phyloP scores from a whole-genome alignment of 2,888 invertebrate species.

The Hemicrepidius hirtus region DNA sequence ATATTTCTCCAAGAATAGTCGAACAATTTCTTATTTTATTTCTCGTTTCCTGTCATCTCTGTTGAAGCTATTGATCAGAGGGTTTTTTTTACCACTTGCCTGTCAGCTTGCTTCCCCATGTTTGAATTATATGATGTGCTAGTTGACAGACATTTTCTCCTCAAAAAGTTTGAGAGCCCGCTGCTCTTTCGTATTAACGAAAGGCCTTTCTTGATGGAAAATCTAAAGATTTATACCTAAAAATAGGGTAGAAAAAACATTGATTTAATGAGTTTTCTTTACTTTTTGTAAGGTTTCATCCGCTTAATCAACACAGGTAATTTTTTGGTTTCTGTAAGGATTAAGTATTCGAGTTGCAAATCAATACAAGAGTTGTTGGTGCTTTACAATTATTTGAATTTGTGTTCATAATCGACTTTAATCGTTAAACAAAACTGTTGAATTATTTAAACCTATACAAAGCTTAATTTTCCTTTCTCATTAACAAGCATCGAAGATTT shows the following conservation, averaged over 20 bases:
- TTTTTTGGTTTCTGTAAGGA: constrained; percentile 5
- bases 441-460: too few species aligned
- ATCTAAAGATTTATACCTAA: background rate
- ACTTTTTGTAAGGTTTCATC: background rate
- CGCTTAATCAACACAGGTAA: background rate
- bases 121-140: constrained; percentile 39
- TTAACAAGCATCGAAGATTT: too few species aligned
- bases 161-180: constrained; percentile 34
- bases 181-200: constrained; percentile 21
- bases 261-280: background rate
- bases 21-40: constrained; percentile 30
- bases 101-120: constrained; percentile 32
- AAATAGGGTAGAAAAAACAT: background rate
- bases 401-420: too few species aligned
- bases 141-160: constrained; percentile 39
- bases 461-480: too few species aligned
- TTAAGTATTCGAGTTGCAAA: too few species aligned
- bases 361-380: too few species aligned
- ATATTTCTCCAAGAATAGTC: too few species aligned
- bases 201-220: constrained; percentile 6
- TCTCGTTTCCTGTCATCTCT: constrained; percentile 26
- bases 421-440: too few species aligned
- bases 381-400: too few species aligned
- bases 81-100: constrained; percentile 34
- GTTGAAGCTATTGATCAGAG: constrained; percentile 28